Evolutionary conservation across 1,140 invertebrate genomes (phyloP), one percentile per base, ranked within the genome.

Genomic region (Potamilus streckersoni): DNA sequence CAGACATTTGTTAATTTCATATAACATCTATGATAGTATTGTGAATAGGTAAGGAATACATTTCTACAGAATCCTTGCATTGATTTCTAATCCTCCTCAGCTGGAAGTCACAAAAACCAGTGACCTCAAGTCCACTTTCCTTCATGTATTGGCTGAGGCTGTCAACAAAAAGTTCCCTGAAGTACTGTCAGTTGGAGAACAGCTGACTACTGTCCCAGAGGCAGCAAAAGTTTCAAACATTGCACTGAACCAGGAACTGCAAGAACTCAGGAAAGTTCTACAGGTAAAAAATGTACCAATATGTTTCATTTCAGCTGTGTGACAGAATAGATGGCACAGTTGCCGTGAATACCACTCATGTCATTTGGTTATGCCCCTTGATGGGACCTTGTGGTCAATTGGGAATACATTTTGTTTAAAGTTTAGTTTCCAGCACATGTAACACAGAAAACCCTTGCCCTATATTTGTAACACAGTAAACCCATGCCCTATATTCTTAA

Each of bases 31-130:
- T 31, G 27, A 31, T 31, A 31, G 4, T 31, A 2, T 31, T 31
- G 27, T 1, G 2, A 31, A 31, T 31, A 31, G 27, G 27, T 61
- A 5, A 61, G 60, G 20, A 61, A 61, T 19, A 61, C 16, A 61
- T 17, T 2, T 17, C 16, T 2, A 3, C 16, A 19, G 60, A 61
- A 19, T 17, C 27, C 15, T 23, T 15, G 12, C 67, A 64, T 13
- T 27, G 49, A 57, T 17, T 61, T 64, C 74, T 58, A 38, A 61
- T 63, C 66, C 63, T 73, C 71, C 76, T 12, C 77, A 90, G 89
- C 80, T 90, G 61, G 88, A 90, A 59, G 76, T 86, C 12, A 90
- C 88, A 15, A 90, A 90, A 77, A 88, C 88, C 14, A 79, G 76
- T 17, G 86, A 88, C 74, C 86, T 85, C 67, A 89, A 87, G 71